Percentiles rank a stretch among this genome's conserved stretches.
phyloP scores from a whole-genome alignment of 2,113 vertebrate species.

The Oncorhynchus gorbuscha region DNA sequence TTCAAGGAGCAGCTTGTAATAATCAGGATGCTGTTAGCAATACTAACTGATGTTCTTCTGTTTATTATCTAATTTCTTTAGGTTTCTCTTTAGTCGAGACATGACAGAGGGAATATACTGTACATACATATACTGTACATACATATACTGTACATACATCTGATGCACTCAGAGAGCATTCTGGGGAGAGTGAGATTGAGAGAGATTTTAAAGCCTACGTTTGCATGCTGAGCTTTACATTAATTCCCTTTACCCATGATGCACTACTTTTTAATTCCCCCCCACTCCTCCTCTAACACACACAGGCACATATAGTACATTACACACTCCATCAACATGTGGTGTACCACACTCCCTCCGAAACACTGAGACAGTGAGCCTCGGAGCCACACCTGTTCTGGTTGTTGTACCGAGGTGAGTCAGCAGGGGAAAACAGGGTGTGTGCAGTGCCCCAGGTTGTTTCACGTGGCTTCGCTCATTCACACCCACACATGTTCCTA shows the following conservation, averaged over 20 bases:
- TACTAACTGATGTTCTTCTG: background rate
- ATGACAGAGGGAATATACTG: too few species aligned
- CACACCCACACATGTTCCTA: background rate
- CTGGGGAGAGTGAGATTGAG: background rate
- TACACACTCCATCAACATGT: background rate
- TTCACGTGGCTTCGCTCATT: background rate
- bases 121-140: too few species aligned
- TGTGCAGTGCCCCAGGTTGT: background rate
- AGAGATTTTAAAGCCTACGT: background rate
- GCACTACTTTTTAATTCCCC: background rate
- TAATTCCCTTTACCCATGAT: background rate
- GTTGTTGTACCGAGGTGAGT: background rate
- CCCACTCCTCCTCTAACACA: too few species aligned
- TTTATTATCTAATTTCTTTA: background rate
- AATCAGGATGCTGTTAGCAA: conserved; percentile 1
- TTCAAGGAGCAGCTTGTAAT: conserved; percentile 4
- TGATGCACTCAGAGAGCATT: too few species aligned
- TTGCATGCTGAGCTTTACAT: background rate
- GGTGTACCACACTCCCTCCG: too few species aligned
- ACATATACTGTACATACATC: too few species aligned
- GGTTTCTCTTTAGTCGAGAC: too few species aligned
- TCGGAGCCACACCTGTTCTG: background rate
- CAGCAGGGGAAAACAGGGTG: background rate
- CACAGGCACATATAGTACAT: background rate
- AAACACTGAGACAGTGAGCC: background rate